Evolutionary conservation across 2,113 vertebrate genomes (phyloP).

Genomic region (Genyomyrus donnyi): DNA sequence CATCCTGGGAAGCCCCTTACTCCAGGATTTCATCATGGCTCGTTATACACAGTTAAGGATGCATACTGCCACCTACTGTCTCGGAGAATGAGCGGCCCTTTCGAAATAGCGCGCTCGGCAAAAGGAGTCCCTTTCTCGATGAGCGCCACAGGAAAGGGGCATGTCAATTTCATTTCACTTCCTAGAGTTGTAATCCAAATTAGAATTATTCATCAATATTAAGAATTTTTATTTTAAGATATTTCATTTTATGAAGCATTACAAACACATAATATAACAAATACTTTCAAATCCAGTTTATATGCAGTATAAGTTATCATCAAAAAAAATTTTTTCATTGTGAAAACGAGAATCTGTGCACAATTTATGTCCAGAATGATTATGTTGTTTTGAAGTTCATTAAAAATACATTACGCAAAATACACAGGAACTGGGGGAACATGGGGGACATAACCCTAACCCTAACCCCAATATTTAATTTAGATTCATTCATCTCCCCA

Average conservation of each 20-base stretch:
- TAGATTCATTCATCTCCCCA: background rate
- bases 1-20: background rate
- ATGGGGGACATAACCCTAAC: too few relatives aligned
- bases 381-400: background rate
- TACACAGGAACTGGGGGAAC: background rate
- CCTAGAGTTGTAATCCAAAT: background rate
- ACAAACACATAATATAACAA: background rate
- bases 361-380: background rate
- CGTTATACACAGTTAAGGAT: background rate
- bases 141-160: background rate
- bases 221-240: too few relatives aligned
- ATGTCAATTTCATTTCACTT: background rate
- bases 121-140: background rate
- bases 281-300: background rate
- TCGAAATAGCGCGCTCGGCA: background rate
- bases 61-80: background rate
- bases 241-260: background rate
- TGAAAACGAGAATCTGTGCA: background rate
- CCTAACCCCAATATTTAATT: background rate
- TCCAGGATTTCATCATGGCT: background rate
- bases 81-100: background rate
- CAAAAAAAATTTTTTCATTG: background rate
- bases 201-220: background rate
- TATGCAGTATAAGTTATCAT: background rate
- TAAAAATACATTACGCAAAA: background rate